Percentiles rank a stretch among this genome's conserved stretches.
phyloP scores from a whole-genome alignment of 2,113 vertebrate genomes.

The Eulemur rufifrons region DNA sequence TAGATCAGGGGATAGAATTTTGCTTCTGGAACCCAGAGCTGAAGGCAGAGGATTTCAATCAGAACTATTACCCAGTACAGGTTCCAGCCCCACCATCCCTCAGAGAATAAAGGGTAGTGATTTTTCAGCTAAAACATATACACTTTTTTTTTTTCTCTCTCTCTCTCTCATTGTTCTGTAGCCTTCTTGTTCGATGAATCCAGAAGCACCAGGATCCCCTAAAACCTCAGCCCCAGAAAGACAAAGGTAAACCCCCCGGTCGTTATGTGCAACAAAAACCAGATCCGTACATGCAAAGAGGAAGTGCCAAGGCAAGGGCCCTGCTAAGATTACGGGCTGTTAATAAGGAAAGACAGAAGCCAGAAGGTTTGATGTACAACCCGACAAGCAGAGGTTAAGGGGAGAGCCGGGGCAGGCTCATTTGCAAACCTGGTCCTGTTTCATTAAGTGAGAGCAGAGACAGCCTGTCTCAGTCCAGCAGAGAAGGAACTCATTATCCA shows the following conservation, averaged over 20 bases:
- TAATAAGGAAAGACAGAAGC: constrained; percentile 90
- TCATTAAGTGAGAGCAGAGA: constrained; percentile 91
- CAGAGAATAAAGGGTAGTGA: neutral
- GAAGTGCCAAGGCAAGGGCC: constrained; percentile 83
- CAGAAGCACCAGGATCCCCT: neutral
- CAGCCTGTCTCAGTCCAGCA: constrained; percentile 91
- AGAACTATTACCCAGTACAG: neutral
- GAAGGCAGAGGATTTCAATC: neutral
- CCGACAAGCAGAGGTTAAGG: constrained; percentile 88
- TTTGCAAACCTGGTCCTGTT: constrained; percentile 88
- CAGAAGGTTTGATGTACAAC: constrained; percentile 88
- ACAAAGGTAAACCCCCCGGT: constrained; percentile 23
- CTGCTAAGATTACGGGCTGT: constrained; percentile 86
- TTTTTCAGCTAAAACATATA: neutral
- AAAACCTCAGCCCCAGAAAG: constrained; percentile 13
- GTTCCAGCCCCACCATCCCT: neutral
- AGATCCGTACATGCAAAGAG: constrained; percentile 81
- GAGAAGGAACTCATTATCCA: constrained; percentile 90
- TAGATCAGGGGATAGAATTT: neutral
- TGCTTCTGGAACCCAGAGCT: neutral
- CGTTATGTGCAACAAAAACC: constrained; percentile 32
- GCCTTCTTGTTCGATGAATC: neutral
- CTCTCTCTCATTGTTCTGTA: neutral
- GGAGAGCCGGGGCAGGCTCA: constrained; percentile 87
- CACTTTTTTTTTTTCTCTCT: neutral